Evolutionary conservation across 2,888 invertebrate species (phyloP).

Genomic region (Habroteleia sp.): DNA sequence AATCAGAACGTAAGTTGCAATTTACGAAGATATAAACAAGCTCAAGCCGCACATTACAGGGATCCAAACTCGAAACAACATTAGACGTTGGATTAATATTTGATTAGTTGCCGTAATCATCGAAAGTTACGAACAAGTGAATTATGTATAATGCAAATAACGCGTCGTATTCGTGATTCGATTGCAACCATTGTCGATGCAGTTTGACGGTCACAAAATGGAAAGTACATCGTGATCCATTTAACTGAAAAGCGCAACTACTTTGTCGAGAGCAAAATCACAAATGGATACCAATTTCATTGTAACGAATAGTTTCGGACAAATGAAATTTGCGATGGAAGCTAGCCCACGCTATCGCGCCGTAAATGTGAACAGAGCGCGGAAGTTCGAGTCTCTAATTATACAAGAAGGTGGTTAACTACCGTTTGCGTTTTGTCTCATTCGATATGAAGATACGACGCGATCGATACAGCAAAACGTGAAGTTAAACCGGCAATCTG

Average conservation of each 20-base stretch:
- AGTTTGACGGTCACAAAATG: conserved; percentile 3
- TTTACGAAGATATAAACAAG: conserved; percentile 3
- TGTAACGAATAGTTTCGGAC: conserved; percentile 3
- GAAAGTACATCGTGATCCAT: neutral
- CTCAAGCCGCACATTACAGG: conserved; percentile 3
- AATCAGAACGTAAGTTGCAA: conserved; percentile 1
- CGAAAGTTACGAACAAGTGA: conserved; percentile 15
- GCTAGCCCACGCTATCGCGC: neutral
- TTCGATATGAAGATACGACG: conserved; percentile 56
- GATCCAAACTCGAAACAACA: conserved; percentile 20
- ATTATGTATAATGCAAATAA: conserved; percentile 6
- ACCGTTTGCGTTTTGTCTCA: conserved; percentile 51
- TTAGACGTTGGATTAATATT: conserved; percentile 25
- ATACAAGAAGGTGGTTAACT: conserved; percentile 43
- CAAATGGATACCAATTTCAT: conserved; percentile 26
- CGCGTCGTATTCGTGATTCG: conserved; percentile 1
- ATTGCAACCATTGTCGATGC: conserved; percentile 9
- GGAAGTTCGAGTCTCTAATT: conserved; percentile 36
- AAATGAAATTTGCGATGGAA: conserved; percentile 21
- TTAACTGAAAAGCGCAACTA: neutral
- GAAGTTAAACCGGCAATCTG: conserved; percentile 36
- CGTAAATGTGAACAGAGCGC: conserved; percentile 24
- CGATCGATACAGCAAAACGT: conserved; percentile 53
- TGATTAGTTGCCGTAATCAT: conserved; percentile 15
- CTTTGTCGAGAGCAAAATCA: conserved; percentile 3